These are phyloP conservation scores for Xenopus petersii DNA, from an alignment of 2,797 vertebrate species.

Conservation along the genomic window DNA sequence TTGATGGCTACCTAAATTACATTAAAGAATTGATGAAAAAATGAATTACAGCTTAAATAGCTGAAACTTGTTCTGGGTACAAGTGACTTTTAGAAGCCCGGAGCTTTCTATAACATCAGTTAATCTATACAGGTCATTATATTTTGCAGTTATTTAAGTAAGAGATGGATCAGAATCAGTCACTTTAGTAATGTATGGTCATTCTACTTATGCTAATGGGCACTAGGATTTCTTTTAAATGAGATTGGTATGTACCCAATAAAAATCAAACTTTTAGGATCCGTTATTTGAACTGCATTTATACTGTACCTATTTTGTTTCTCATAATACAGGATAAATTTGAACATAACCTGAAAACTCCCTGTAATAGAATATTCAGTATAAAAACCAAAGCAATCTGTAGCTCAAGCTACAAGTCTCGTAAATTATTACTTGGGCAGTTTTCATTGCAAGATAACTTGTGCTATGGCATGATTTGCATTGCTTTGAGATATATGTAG, in stretches of 20 bases:
- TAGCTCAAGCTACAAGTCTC: no score
- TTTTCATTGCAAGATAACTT: no score
- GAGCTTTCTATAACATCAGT: constrained; percentile 15
- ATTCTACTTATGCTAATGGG: neutral
- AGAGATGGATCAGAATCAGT: constrained; percentile 10
- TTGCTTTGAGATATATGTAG: neutral
- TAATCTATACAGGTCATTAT: constrained; percentile 21
- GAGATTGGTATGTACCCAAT: neutral
- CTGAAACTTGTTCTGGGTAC: constrained; percentile 23
- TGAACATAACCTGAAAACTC: no score
- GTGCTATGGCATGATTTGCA: no score
- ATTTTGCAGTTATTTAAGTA: constrained; percentile 23
- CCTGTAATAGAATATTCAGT: no score
- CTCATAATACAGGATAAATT: no score
- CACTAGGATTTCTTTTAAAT: constrained; percentile 2
- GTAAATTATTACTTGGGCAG: no score
- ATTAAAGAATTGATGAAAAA: constrained; percentile 44
- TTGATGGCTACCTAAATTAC: constrained; percentile 44
- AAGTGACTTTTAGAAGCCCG: constrained; percentile 23
- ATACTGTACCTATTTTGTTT: neutral
- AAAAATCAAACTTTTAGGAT: neutral
- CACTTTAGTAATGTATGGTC: neutral
- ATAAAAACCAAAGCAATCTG: no score
- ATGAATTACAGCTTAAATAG: constrained; percentile 34
- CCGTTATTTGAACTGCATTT: neutral